Evolutionary conservation across 1,140 invertebrate genomes (phyloP).

Genomic region (Penaeus indicus): DNA sequence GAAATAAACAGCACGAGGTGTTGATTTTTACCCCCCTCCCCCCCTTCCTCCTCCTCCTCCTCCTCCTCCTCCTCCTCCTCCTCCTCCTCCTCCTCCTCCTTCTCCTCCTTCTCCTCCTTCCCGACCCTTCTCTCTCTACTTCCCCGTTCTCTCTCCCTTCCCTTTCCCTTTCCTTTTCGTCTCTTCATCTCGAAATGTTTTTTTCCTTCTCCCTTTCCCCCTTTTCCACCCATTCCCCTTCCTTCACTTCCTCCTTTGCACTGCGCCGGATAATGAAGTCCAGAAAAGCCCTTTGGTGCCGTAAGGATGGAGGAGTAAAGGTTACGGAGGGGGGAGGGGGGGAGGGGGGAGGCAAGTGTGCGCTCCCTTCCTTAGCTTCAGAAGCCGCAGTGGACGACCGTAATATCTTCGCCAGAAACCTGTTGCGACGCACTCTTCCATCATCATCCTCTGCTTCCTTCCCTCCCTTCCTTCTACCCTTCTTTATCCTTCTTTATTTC

Average conservation of each 20-base stretch:
- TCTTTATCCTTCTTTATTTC: conserved; percentile 6
- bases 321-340: no score
- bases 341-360: no score
- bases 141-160: background rate
- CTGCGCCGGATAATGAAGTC: no score
- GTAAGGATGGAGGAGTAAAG: no score
- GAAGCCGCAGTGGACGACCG: no score
- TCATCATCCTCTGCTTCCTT: background rate
- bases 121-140: background rate
- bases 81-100: background rate
- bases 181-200: background rate
- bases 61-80: background rate
- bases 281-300: no score
- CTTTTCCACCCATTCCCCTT: background rate
- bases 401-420: no score
- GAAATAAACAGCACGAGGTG: background rate
- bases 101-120: background rate
- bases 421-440: background rate
- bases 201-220: background rate
- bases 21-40: background rate
- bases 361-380: no score
- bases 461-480: background rate
- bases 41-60: background rate
- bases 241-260: background rate
- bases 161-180: background rate